Percentiles rank a stretch among this genome's conserved stretches.
These are phyloP conservation scores for Colinus virginianus DNA, from an alignment of 2,113 vertebrate species.

Conservation along the genomic window DNA sequence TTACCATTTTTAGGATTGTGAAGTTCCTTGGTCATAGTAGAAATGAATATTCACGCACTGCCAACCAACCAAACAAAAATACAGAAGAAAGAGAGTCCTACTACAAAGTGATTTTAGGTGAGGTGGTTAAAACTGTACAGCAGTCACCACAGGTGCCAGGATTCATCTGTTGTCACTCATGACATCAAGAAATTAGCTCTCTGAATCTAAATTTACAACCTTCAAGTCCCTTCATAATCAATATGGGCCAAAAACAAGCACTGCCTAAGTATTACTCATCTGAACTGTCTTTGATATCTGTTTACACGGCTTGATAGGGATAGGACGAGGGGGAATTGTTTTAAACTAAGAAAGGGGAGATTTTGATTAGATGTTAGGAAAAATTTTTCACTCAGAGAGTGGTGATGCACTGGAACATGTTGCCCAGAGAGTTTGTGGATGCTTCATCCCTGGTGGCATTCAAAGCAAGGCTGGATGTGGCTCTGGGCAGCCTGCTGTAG, in stretches of 20 bases:
- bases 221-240: not conserved
- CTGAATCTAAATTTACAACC: not conserved
- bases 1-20: not conserved
- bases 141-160: not conserved
- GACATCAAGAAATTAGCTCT: not conserved
- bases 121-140: not conserved
- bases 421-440: no score
- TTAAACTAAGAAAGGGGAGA: no score
- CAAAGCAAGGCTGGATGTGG: no score
- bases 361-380: no score
- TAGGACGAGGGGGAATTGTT: no score
- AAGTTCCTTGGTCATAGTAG: not conserved
- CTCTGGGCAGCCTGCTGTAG: no score
- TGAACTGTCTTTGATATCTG: not conserved
- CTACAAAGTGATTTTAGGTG: not conserved
- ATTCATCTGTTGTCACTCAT: not conserved
- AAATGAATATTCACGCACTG: not conserved
- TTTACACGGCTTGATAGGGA: no score
- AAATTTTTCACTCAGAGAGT: no score
- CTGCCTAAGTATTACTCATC: not conserved
- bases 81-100: not conserved
- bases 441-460: no score
- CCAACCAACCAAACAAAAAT: not conserved
- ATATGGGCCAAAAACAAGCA: not conserved
- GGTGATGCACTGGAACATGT: no score